These are phyloP conservation scores for Pomatorhinus ruficollis DNA, from an alignment of 2,113 vertebrate species.

Conservation along the genomic window DNA sequence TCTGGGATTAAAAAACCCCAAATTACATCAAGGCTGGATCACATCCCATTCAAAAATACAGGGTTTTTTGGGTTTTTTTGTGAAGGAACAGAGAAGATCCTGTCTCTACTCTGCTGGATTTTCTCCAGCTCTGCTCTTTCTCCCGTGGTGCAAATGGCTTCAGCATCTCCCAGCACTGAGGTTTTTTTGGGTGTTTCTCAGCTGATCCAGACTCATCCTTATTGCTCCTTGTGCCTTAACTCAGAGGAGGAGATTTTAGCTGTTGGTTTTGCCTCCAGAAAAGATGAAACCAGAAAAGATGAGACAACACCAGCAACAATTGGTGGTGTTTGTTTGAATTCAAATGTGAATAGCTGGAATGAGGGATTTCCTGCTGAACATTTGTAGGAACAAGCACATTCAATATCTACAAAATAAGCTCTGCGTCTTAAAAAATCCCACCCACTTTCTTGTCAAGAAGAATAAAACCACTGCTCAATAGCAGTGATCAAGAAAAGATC, in stretches of 20 bases:
- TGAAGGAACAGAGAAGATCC: not conserved
- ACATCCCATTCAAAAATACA: not conserved
- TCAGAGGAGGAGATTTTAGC: not conserved
- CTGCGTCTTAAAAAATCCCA: not conserved
- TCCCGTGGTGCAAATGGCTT: not conserved
- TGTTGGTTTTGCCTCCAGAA: not conserved
- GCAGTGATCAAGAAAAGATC: not conserved
- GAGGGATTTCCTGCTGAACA: not conserved
- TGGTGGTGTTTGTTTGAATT: not conserved
- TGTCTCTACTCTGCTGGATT: not conserved
- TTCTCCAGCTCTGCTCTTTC: not conserved
- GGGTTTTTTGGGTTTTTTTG: no score
- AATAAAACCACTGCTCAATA: no score
- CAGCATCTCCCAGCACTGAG: not conserved
- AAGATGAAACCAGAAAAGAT: not conserved
- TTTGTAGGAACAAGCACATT: not conserved
- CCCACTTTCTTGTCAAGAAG: not conserved
- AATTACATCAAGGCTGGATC: not conserved
- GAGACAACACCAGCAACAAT: not conserved
- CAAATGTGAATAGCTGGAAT: not conserved
- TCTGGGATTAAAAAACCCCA: rapidly evolving
- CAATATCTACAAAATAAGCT: not conserved
- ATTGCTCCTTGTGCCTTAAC: not conserved
- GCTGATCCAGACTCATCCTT: not conserved
- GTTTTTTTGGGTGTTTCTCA: not conserved